phyloP scores from a whole-genome alignment of 2,113 vertebrate genomes.

The Channa maculata region DNA sequence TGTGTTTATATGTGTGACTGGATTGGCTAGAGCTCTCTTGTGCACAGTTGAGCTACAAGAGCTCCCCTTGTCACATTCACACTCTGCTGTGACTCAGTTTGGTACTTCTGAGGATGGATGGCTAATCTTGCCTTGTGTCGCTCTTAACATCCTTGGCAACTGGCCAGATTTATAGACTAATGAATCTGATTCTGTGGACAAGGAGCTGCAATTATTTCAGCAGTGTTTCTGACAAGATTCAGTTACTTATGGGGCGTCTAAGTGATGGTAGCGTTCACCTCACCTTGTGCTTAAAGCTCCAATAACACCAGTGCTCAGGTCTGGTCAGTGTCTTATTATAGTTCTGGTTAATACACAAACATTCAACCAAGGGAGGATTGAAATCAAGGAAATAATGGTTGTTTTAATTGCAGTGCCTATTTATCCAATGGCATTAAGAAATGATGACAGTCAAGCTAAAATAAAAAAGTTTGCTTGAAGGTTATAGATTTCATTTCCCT shows the following conservation, averaged over 20 bases:
- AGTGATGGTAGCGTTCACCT: constrained; percentile 7
- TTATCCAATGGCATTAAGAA: neutral
- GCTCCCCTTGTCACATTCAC: constrained; percentile 65
- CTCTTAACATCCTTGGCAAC: constrained; percentile 72
- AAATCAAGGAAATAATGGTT: neutral
- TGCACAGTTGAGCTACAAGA: constrained; percentile 66
- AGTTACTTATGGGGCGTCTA: constrained; percentile 35
- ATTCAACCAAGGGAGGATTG: neutral
- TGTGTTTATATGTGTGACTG: constrained; percentile 40
- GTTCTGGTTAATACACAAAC: neutral
- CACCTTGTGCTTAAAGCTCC: constrained; percentile 1
- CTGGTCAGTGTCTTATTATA: neutral
- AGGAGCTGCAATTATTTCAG: constrained; percentile 68
- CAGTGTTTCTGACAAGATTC: constrained; percentile 42
- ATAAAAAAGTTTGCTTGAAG: neutral
- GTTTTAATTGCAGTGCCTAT: neutral
- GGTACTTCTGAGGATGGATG: constrained; percentile 68
- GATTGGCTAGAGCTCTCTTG: constrained; percentile 50
- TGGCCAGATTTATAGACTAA: constrained; percentile 73
- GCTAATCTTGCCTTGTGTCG: constrained; percentile 72
- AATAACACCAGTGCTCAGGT: neutral
- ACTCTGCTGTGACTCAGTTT: constrained; percentile 65
- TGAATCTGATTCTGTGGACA: constrained; percentile 54
- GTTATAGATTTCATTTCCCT: neutral
- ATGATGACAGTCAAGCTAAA: neutral